Evolutionary conservation across 1,140 invertebrate genomes (phyloP), one percentile per base, ranked within the genome.

Genomic region (Micrasema minimum): DNA sequence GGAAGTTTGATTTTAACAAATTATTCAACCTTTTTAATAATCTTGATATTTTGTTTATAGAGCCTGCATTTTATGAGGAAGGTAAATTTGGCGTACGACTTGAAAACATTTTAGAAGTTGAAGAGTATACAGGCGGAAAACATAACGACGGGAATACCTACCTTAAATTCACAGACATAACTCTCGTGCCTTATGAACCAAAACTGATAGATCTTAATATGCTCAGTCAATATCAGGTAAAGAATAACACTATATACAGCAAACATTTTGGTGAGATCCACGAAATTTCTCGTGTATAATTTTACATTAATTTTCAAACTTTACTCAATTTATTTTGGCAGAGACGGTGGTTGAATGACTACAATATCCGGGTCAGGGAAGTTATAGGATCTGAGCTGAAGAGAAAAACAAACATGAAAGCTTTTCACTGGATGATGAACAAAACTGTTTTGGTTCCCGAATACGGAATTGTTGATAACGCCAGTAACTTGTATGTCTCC

Each of bases 101-200:
- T 41, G 96, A 98, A 79, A 98, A 96, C 81, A 87, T 96, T 43
- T 83, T 98, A n/a, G 89, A 96, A 82, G 92, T 97, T 2, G 82
- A 93, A 11, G 85, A 91, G 51, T 77, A 80, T 35, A 81, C 72
- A 12, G 68, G 20, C n/a, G 82, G 80, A 69, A 79, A 82, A 18
- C 77, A 80, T 77, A 77, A 77, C 35, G 80, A 77, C 14, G 85
- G 84, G 0, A 79, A 84, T 72, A 81, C 78, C 62, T 92, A 89
- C 77, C 80, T 92, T 9, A 87, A 86, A 69, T 97, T 99, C 81
- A 88, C 89, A 72, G 90, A 94, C 35, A 86, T 96, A 0, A 98
- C 96, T 9, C 81, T 97, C 35, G 92, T 99, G 4, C 97, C 97
- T 2, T 97, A 95, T 77, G 96, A 98, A 81, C 91, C 89, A 0